A percentile compares a stretch with the other conserved stretches of the same genome.
Evolutionary conservation across 2,888 invertebrate genomes (phyloP).

Genomic region (Drosophila neotestacea): DNA sequence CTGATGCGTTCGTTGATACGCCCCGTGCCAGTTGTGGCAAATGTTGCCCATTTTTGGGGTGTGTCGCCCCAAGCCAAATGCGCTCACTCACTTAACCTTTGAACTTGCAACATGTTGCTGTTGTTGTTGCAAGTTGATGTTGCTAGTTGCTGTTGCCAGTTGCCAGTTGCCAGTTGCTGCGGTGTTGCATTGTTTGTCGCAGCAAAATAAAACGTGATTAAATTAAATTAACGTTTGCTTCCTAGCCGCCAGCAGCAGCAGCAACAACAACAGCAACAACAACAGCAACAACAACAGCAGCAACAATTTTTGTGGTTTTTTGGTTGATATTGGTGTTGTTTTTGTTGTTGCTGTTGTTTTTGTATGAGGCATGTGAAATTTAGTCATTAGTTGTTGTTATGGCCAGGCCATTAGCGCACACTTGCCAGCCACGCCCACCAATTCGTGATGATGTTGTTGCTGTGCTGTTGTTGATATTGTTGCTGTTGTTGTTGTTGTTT

Average conservation of each 20-base stretch:
- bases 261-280: slow-evolving; percentile 22
- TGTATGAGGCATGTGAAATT: slow-evolving; percentile 66
- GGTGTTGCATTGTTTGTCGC: slow-evolving; percentile 66
- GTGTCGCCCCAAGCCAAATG: slow-evolving; percentile 75
- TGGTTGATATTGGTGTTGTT: slow-evolving; percentile 15
- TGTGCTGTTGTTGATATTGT: slow-evolving; percentile 36
- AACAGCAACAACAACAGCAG: slow-evolving; percentile 19
- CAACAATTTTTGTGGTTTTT: slow-evolving; percentile 27
- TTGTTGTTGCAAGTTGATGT: not conserved
- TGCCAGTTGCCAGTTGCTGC: slow-evolving; percentile 20
- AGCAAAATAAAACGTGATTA: slow-evolving; percentile 73
- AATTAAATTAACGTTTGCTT: slow-evolving; percentile 78
- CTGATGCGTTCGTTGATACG: slow-evolving; percentile 74
- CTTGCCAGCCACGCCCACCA: slow-evolving; percentile 71
- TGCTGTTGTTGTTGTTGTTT: slow-evolving; percentile 24
- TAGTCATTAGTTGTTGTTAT: slow-evolving; percentile 79
- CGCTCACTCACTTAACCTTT: slow-evolving; percentile 81
- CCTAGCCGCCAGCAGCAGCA: slow-evolving; percentile 59
- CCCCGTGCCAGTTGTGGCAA: slow-evolving; percentile 59
- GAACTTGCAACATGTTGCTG: slow-evolving; percentile 66
- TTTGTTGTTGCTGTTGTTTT: slow-evolving; percentile 17
- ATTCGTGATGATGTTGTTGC: slow-evolving; percentile 49
- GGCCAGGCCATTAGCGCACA: slow-evolving; percentile 66
- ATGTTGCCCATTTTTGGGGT: slow-evolving; percentile 67
- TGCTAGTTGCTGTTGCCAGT: slow-evolving; percentile 14